Percentiles rank a stretch among this genome's conserved stretches.
Evolutionary conservation across 2,888 invertebrate genomes (phyloP).

Genomic region (Plutella xylostella): DNA sequence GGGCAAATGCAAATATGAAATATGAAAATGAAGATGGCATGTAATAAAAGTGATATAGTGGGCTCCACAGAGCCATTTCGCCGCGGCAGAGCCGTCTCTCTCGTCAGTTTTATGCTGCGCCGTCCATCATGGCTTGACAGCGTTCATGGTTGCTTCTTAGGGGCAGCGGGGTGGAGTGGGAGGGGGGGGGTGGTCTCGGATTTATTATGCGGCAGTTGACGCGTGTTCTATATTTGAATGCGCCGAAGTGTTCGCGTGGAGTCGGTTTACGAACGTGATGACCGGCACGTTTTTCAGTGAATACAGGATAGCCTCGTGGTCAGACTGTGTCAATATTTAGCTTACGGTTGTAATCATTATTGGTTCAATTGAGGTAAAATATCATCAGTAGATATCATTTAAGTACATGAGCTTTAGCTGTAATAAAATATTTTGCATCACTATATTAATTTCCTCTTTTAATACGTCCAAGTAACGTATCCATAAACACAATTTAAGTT

Average conservation of each 20-base stretch:
- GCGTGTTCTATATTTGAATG: neutral
- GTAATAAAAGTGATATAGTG: slow-evolving; percentile 85
- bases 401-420: no score
- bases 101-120: slow-evolving; percentile 81
- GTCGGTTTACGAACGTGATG: no score
- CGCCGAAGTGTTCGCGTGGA: neutral
- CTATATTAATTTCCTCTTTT: no score
- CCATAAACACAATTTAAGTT: no score
- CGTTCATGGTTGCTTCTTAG: slow-evolving; percentile 61
- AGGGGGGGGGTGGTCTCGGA: slow-evolving; percentile 1
- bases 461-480: no score
- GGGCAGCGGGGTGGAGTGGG: slow-evolving; percentile 1
- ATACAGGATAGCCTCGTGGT: no score
- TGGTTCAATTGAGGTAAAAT: no score
- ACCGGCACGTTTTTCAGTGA: no score
- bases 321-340: no score
- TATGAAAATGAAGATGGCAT: slow-evolving; percentile 78
- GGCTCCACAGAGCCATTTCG: slow-evolving; percentile 82
- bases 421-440: no score
- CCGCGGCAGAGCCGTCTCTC: slow-evolving; percentile 74
- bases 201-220: neutral
- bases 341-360: no score
- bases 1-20: slow-evolving; percentile 70
- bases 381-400: no score
- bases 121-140: slow-evolving; percentile 80